Conservation (phyloP, 1,140 invertebrate species). For the Platyura marginata region DNA sequence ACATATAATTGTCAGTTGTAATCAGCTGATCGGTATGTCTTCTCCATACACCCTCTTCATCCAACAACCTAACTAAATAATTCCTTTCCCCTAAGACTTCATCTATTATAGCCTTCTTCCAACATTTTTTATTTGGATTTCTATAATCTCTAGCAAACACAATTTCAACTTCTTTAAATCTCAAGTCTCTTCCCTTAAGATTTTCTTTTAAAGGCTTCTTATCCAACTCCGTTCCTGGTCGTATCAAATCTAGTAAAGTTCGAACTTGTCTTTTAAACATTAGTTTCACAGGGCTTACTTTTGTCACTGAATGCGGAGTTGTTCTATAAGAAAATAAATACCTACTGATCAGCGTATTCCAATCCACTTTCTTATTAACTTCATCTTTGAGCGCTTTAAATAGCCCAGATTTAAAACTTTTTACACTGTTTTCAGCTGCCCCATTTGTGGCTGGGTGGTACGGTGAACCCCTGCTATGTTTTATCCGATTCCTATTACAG, state of each 20-base stretch:
- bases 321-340: background rate
- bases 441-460: background rate
- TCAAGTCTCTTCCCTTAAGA: background rate
- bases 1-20: too few species aligned
- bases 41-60: too few species aligned
- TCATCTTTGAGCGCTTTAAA: background rate
- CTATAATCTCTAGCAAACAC: background rate
- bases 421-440: background rate
- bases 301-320: conserved; percentile 3
- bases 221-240: background rate
- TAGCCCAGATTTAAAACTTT: background rate
- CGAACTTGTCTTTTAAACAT: conserved; percentile 5
- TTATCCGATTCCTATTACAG: background rate
- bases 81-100: background rate
- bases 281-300: conserved; percentile 4
- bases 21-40: too few species aligned
- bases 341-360: background rate
- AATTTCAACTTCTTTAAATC: background rate
- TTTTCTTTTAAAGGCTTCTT: background rate
- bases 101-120: background rate
- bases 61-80: too few species aligned
- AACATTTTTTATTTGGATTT: background rate
- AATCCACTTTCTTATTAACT: background rate
- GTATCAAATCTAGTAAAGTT: conserved; percentile 1
- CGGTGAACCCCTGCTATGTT: background rate